phyloP scores from a whole-genome alignment of 2,888 invertebrate species.

The Apotomis capreana region DNA sequence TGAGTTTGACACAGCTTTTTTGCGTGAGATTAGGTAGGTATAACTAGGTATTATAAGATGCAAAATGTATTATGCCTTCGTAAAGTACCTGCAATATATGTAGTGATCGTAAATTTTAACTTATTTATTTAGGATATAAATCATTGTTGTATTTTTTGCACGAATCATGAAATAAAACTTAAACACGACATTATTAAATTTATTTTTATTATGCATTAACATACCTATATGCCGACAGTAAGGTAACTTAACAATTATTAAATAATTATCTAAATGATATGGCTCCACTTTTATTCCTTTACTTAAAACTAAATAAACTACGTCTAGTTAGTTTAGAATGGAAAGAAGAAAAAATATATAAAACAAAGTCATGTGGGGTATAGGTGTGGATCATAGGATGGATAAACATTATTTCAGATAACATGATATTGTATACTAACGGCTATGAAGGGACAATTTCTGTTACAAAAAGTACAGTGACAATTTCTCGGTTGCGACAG shows the following conservation, averaged over 20 bases:
- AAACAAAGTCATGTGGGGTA: background rate
- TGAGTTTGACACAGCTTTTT: no score
- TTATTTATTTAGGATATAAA: conserved; percentile 47
- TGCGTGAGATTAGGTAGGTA: no score
- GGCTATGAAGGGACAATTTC: no score
- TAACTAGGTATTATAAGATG: conserved; percentile 1
- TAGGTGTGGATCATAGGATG: no score
- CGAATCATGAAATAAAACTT: conserved; percentile 62
- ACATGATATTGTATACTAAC: no score
- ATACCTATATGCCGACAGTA: conserved; percentile 49
- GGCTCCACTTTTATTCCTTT: conserved; percentile 65
- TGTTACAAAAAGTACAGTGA: no score
- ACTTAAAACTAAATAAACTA: conserved; percentile 40
- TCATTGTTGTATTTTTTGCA: conserved; percentile 48
- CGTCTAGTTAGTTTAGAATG: background rate
- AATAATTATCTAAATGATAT: conserved; percentile 72
- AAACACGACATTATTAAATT: conserved; percentile 51
- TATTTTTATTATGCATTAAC: conserved; percentile 53
- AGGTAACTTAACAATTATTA: conserved; percentile 76
- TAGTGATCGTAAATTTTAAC: conserved; percentile 46
- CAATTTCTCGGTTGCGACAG: no score
- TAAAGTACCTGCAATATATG: conserved; percentile 46
- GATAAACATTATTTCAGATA: no score
- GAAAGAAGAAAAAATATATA: conserved; percentile 1
- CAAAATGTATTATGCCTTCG: conserved; percentile 10